phyloP scores from a whole-genome alignment of 2,113 vertebrate species.

The Ondatra zibethicus region DNA sequence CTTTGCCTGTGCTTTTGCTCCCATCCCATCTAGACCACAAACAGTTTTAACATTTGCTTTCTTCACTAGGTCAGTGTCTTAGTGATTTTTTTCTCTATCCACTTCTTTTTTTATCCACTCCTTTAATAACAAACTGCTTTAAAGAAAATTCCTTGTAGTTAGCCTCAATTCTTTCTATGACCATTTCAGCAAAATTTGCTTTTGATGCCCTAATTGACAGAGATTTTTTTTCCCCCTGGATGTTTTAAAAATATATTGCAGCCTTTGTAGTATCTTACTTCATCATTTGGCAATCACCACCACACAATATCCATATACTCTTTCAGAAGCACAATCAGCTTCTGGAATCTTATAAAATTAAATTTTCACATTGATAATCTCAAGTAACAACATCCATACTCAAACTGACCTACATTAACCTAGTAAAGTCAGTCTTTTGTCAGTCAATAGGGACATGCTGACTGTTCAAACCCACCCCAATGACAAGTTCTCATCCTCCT shows the following conservation, averaged over 20 bases:
- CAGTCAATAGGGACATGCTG: neutral
- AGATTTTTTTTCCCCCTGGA: neutral
- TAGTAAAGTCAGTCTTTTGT: neutral
- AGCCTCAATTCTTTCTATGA: neutral
- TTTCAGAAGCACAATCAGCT: neutral
- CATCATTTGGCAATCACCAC: neutral
- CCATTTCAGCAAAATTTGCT: neutral
- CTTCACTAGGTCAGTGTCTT: neutral
- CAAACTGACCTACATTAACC: neutral
- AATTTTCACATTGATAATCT: neutral
- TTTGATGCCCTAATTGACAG: neutral
- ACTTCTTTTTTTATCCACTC: neutral
- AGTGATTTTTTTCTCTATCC: neutral
- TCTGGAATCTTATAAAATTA: neutral
- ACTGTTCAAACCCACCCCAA: neutral
- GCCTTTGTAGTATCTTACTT: neutral
- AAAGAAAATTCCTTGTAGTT: neutral
- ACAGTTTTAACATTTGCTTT: neutral
- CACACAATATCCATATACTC: neutral
- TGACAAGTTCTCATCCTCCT: neutral
- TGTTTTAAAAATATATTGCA: neutral
- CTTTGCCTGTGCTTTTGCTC: neutral
- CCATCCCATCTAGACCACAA: fast-evolving
- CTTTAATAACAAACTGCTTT: neutral
- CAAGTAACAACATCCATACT: neutral